phyloP scores from a whole-genome alignment of 2,888 invertebrate genomes.

The Ametastegia equiseti region DNA sequence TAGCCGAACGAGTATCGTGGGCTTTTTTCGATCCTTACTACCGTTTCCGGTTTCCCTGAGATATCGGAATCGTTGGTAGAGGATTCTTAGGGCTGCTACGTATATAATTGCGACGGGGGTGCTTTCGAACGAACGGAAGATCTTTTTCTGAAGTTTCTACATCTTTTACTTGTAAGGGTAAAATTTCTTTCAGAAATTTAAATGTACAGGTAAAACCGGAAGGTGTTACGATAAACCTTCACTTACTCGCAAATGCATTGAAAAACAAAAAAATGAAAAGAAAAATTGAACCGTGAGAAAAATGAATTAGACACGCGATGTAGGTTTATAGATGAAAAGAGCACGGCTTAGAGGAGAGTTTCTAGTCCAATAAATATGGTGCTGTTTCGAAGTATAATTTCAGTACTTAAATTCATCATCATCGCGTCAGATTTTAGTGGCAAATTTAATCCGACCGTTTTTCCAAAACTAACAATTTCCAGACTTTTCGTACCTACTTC shows the following conservation, averaged over 20 bases:
- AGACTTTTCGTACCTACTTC: no score
- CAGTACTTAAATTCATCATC: not conserved
- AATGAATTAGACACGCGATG: no score
- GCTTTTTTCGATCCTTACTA: constrained; percentile 46
- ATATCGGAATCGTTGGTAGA: constrained; percentile 19
- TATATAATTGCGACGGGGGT: not conserved
- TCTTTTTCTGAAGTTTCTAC: not conserved
- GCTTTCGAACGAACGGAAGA: not conserved
- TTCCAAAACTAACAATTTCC: no score
- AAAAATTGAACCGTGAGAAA: no score
- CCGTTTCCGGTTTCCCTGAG: constrained; percentile 50
- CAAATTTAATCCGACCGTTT: no score
- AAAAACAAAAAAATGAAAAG: no score
- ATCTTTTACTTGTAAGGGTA: no score
- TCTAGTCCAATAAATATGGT: not conserved
- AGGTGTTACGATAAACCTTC: not conserved
- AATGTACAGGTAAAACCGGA: not conserved
- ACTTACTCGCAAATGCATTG: no score
- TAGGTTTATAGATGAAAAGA: not conserved
- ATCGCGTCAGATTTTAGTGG: no score
- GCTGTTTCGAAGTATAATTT: constrained; percentile 4
- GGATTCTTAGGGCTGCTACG: constrained; percentile 1
- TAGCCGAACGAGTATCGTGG: constrained; percentile 56
- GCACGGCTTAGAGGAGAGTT: not conserved
- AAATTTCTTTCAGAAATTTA: not conserved